These are phyloP conservation scores for Chorisops tibialis DNA, from an alignment of 2,888 invertebrate genomes.

Conservation along the genomic window DNA sequence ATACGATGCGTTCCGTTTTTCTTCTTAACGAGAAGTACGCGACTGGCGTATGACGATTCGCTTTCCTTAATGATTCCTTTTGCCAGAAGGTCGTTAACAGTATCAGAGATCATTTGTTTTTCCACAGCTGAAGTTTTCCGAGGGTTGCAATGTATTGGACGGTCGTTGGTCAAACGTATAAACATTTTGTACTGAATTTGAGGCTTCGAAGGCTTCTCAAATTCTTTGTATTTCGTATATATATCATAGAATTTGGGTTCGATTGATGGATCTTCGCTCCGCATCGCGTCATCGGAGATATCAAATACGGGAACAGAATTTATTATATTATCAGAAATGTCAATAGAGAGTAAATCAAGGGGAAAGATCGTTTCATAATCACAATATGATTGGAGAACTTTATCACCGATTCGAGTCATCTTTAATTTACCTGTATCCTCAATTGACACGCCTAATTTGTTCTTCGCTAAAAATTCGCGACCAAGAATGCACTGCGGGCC, in stretches of 20 bases:
- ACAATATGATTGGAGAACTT: background rate
- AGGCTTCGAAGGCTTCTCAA: background rate
- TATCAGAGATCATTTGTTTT: background rate
- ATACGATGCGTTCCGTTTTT: background rate
- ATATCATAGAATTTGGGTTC: background rate
- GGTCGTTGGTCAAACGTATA: background rate
- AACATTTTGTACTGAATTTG: background rate
- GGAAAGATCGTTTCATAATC: background rate
- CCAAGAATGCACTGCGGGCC: background rate
- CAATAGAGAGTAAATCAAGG: background rate
- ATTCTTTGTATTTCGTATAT: background rate
- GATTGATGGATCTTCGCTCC: background rate
- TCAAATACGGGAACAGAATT: background rate
- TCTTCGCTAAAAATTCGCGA: background rate
- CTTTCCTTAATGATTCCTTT: background rate
- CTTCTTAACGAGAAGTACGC: background rate
- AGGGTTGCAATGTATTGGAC: background rate
- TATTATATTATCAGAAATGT: background rate
- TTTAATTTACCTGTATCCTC: background rate
- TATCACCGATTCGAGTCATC: background rate
- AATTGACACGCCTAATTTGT: background rate
- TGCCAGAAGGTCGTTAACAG: background rate
- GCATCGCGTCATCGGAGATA: background rate
- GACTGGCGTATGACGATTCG: background rate
- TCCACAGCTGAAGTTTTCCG: background rate